Evolutionary conservation across 1,140 invertebrate genomes (phyloP), one percentile per base, ranked within the genome.

Genomic region (Caenorhabditis tropicalis): DNA sequence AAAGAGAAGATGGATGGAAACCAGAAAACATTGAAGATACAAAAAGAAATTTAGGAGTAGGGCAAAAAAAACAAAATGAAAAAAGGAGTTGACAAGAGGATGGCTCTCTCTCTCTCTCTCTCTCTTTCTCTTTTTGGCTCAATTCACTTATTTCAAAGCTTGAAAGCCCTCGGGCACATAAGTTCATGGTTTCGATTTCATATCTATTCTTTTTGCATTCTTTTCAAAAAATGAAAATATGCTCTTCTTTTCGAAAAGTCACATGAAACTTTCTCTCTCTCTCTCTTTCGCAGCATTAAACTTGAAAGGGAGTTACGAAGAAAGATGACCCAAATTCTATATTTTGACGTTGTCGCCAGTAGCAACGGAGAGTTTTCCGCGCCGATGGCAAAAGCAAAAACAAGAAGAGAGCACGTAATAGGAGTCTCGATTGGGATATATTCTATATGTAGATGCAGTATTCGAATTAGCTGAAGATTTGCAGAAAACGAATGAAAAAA

Each of bases 81-180:
- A 74, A 74, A 74, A 24, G 36, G n/a, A 24, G 36, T 43, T 74
- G 33, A 74, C 65, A 74, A 74, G 58, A 10, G 49, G 49, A 27
- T 56, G 51, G 24, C 58, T 74, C 36, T 74, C 33, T n/a, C n/a
- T n/a, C n/a, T n/a, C n/a, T n/a, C n/a, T n/a, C n/a, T n/a, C n/a
- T n/a, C n/a, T n/a, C n/a, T n/a, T n/a, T n/a, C n/a, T n/a, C n/a
- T n/a, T n/a, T 65, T 74, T 74, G 33, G 65, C 65, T 74, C 65
- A 74, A 74, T 74, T 74, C 65, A 74, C 65, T 74, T 74, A 74
- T 74, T 74, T 74, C 36, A 24, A 43, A 43, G 65, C 19, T 74
- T 74, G 65, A 74, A 74, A 74, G 65, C 65, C 36, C 36, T 74
- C 65, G 65, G 36, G 65, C 58, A 19, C 58, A 65, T 65, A 65